Evolutionary conservation across 1,140 invertebrate genomes (phyloP).

Genomic region (Schlechtendalia chinensis): DNA sequence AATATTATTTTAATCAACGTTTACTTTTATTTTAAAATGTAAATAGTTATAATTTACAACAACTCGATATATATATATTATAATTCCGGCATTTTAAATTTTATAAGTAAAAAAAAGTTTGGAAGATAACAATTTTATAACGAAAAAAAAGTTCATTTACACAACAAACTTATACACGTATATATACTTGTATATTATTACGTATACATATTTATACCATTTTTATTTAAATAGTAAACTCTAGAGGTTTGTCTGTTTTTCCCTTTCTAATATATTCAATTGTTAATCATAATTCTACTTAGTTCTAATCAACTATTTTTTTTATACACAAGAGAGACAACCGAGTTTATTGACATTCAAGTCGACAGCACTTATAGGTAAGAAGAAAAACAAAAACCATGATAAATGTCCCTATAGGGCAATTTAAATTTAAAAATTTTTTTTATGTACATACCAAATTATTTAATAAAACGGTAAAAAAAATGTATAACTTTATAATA

Average conservation of each 20-base stretch:
- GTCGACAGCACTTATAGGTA: neutral
- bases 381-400: neutral
- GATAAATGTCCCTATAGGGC: neutral
- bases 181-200: neutral
- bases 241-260: neutral
- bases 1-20: conserved; percentile 16
- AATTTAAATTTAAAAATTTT: neutral
- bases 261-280: neutral
- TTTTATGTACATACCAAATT: neutral
- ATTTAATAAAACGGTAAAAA: neutral
- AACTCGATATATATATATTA: neutral
- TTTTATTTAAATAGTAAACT: conserved; percentile 1
- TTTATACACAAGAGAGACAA: neutral
- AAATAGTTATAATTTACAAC: neutral
- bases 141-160: conserved; percentile 6
- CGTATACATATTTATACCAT: neutral
- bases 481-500: neutral
- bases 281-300: neutral
- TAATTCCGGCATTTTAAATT: neutral
- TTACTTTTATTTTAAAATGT: conserved; percentile 7
- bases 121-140: conserved; percentile 10
- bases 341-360: neutral
- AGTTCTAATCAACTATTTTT: neutral
- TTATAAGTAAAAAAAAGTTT: neutral
- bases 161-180: neutral